Evolutionary conservation across 2,113 vertebrate species (phyloP).

Genomic region (Sorex fumeus): DNA sequence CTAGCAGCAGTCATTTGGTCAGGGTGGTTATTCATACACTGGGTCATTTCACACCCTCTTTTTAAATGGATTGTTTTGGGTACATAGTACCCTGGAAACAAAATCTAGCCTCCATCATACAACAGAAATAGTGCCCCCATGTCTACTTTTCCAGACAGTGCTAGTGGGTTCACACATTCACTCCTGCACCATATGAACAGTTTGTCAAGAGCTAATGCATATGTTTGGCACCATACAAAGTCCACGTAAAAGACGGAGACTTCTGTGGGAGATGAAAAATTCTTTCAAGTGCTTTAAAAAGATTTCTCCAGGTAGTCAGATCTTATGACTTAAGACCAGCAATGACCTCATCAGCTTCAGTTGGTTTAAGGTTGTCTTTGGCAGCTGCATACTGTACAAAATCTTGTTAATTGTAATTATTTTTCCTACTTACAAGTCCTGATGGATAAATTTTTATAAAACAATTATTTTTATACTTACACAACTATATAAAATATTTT

Average conservation of each 20-base stretch:
- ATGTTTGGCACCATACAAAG: slow-evolving; percentile 31
- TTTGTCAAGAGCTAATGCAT: background rate
- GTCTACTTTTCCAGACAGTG: slow-evolving; percentile 52
- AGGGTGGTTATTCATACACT: background rate
- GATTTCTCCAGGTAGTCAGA: slow-evolving; percentile 87
- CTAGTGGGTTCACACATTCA: slow-evolving; percentile 30
- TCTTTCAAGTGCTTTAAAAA: slow-evolving; percentile 78
- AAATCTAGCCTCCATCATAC: slow-evolving; percentile 36
- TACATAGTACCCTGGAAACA: slow-evolving; percentile 36
- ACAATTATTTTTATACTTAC: slow-evolving; percentile 90
- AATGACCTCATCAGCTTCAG: slow-evolving; percentile 87
- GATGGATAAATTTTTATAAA: slow-evolving; percentile 87
- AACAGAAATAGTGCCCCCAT: slow-evolving; percentile 19
- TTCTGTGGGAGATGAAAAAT: slow-evolving; percentile 84
- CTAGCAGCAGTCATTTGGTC: background rate
- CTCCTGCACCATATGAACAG: background rate
- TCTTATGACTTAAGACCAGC: slow-evolving; percentile 81
- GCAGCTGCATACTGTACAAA: slow-evolving; percentile 79
- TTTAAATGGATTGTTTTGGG: slow-evolving; percentile 48
- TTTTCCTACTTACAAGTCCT: slow-evolving; percentile 85
- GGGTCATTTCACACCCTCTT: slow-evolving; percentile 8
- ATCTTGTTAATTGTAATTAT: slow-evolving; percentile 88
- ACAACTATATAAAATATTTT: slow-evolving; percentile 89
- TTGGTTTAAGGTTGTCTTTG: slow-evolving; percentile 87
- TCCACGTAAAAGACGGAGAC: slow-evolving; percentile 46